phyloP scores from a whole-genome alignment of 2,113 vertebrate species.

The Oryzias javanicus region DNA sequence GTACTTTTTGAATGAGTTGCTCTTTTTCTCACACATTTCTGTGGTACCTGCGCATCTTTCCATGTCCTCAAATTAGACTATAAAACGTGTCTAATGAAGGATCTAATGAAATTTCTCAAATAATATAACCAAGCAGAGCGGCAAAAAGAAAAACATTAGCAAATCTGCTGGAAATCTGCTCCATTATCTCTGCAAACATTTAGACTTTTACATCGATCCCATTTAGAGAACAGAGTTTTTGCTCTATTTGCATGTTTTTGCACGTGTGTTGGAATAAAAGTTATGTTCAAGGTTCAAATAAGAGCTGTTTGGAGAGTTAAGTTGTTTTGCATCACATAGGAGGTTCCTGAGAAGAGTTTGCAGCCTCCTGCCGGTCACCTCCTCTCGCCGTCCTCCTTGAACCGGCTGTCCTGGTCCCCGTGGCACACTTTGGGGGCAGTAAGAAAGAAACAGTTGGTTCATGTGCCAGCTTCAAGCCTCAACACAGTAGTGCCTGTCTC shows the following conservation, averaged over 20 bases:
- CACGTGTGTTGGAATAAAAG: too few relatives aligned
- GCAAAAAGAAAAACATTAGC: neutral
- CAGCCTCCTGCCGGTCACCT: conserved; percentile 49
- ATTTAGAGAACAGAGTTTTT: too few relatives aligned
- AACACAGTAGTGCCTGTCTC: conserved; percentile 51
- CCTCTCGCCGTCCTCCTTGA: conserved; percentile 8
- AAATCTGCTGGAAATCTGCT: neutral
- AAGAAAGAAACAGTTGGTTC: conserved; percentile 34
- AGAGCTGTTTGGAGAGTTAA: conserved; percentile 20
- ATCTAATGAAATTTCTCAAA: neutral
- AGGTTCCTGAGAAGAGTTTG: conserved; percentile 39
- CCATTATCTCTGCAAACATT: too few relatives aligned
- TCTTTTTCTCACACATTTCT: too few relatives aligned
- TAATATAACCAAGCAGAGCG: neutral
- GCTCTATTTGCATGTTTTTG: too few relatives aligned
- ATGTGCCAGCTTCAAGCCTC: conserved; percentile 34
- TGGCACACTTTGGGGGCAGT: conserved; percentile 24
- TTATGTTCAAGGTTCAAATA: conserved; percentile 17
- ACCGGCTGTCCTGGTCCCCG: conserved; percentile 24
- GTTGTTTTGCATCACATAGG: conserved; percentile 63
- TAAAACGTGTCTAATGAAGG: neutral
- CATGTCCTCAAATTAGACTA: too few relatives aligned
- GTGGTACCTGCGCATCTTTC: too few relatives aligned
- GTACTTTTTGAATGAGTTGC: too few relatives aligned
- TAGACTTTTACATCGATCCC: too few relatives aligned